Conservation (phyloP, 1,140 invertebrate species). For the Nylanderia fulva region DNA sequence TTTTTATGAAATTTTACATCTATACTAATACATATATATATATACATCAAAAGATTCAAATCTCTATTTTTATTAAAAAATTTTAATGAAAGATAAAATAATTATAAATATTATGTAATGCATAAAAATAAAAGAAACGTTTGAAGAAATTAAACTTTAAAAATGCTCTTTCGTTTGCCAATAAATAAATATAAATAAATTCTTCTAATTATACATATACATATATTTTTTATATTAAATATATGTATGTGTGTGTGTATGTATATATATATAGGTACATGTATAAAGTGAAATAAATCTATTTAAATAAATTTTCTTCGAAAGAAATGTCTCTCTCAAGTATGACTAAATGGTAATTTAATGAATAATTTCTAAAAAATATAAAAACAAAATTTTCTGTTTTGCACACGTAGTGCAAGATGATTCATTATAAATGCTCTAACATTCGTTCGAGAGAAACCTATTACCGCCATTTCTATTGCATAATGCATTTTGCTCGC, state of each 20-base stretch:
- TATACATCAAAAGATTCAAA: too few species aligned
- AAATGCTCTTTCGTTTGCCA: neutral
- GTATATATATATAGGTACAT: neutral
- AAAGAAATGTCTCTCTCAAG: neutral
- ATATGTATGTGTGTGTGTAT: too few species aligned
- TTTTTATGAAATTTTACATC: too few species aligned
- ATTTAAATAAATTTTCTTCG: constrained; percentile 12
- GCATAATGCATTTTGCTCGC: constrained; percentile 56
- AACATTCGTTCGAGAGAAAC: constrained; percentile 55
- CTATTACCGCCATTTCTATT: constrained; percentile 59
- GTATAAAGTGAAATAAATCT: neutral
- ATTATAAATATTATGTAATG: too few species aligned
- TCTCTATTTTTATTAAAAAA: too few species aligned
- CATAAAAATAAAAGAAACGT: too few species aligned
- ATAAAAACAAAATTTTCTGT: constrained; percentile 19
- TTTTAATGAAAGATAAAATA: too few species aligned
- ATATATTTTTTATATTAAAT: too few species aligned
- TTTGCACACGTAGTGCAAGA: neutral
- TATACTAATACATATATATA: too few species aligned
- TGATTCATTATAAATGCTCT: constrained; percentile 46
- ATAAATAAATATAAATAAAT: too few species aligned
- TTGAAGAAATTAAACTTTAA: neutral
- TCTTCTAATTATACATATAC: too few species aligned
- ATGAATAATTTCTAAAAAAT: constrained; percentile 44
- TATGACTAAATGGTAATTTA: neutral